A percentile compares a stretch with the other conserved stretches of the same genome.
Evolutionary conservation across 2,113 vertebrate genomes (phyloP).

Genomic region (Microcebus murinus): DNA sequence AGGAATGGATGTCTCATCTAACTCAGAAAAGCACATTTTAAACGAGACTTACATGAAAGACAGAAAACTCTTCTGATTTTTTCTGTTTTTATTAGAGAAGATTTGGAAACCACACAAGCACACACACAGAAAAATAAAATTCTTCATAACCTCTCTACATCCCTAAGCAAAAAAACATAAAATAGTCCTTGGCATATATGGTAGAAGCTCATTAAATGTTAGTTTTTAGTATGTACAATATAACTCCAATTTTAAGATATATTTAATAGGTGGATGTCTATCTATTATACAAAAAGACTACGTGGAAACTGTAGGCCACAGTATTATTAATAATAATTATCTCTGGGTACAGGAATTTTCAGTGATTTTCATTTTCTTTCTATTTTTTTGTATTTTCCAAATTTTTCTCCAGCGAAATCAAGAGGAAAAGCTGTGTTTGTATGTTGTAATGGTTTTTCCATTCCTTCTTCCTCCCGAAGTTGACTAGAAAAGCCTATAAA

Average conservation of each 20-base stretch:
- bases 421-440: not conserved
- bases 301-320: not conserved
- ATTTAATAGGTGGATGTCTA: constrained; percentile 11
- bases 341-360: not conserved
- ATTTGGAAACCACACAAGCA: not conserved
- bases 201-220: constrained; percentile 34
- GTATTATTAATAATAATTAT: not conserved
- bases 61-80: not conserved
- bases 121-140: not conserved
- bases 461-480: not conserved
- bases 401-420: constrained; percentile 5
- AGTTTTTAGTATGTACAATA: not conserved
- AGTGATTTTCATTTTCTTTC: constrained; percentile 31
- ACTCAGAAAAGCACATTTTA: constrained; percentile 26
- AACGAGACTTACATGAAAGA: not conserved
- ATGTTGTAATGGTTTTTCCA: constrained; percentile 40
- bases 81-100: constrained; percentile 46
- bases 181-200: not conserved
- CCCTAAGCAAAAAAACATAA: not conserved
- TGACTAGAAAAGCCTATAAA: constrained; percentile 48
- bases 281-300: constrained; percentile 33
- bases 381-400: constrained; percentile 36
- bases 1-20: constrained; percentile 3
- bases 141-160: not conserved
- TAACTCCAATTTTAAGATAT: constrained; percentile 30